These are phyloP conservation scores for Rhynchonycteris naso DNA, from an alignment of 2,797 vertebrate genomes.

Conservation along the genomic window DNA sequence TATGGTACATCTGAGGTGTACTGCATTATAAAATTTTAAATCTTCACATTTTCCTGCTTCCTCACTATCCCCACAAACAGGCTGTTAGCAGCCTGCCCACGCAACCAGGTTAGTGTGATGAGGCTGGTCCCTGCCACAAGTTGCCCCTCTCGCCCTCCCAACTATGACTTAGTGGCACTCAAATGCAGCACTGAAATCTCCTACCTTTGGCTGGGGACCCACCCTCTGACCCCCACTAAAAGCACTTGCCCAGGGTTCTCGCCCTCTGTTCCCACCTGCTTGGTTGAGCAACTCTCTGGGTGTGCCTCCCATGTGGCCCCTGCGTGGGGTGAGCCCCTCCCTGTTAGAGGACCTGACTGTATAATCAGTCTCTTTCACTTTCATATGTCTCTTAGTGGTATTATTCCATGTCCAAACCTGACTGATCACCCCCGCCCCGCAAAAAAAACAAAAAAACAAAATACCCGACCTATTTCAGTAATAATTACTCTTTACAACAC, in stretches of 20 bases:
- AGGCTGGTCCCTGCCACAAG: background rate
- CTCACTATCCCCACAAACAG: background rate
- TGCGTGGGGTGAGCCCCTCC: accelerated
- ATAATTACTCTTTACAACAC: background rate
- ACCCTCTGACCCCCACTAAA: accelerated
- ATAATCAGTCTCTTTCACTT: background rate
- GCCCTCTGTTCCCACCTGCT: background rate
- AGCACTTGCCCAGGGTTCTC: background rate
- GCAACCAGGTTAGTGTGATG: background rate
- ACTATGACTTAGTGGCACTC: background rate
- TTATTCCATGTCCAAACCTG: background rate
- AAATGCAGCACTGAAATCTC: background rate
- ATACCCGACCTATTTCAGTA: background rate
- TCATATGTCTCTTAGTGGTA: background rate
- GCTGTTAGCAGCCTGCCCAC: no score
- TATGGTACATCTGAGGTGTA: background rate
- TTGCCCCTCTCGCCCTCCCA: background rate
- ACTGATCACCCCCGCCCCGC: background rate
- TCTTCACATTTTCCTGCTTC: background rate
- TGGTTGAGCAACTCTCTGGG: background rate
- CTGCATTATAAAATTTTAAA: background rate
- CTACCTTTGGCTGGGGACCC: background rate
- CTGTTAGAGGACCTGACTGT: no score
- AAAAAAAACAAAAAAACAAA: background rate
- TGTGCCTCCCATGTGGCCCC: accelerated